phyloP scores from a whole-genome alignment of 2,797 vertebrate genomes.

The Anguilla anguilla region DNA sequence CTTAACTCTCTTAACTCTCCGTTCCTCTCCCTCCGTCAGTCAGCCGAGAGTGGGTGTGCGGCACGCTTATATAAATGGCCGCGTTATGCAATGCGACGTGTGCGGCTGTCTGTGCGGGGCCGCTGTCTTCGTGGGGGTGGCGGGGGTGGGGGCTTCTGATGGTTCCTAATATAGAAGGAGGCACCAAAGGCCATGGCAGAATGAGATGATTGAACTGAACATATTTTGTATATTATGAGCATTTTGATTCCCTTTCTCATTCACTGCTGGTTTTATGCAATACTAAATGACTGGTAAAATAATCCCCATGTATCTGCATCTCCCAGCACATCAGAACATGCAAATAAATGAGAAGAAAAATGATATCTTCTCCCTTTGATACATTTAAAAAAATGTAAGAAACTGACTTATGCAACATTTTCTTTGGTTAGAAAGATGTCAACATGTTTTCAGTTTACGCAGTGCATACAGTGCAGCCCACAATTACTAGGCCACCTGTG shows the following conservation, averaged over 20 bases:
- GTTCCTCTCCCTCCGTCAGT: conserved; percentile 55
- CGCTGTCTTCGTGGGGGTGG: conserved; percentile 37
- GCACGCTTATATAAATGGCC: conserved; percentile 68
- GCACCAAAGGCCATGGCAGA: conserved; percentile 30
- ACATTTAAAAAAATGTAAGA: not conserved
- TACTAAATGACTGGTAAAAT: conserved; percentile 17
- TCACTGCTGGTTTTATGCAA: conserved; percentile 39
- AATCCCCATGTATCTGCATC: conserved; percentile 40
- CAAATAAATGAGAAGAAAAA: not conserved
- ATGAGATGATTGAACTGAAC: conserved; percentile 37
- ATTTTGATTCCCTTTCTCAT: conserved; percentile 17
- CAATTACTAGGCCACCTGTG: too few relatives aligned
- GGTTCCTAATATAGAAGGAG: conserved; percentile 50
- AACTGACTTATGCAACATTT: not conserved
- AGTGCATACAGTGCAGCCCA: not conserved
- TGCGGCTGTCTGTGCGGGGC: conserved; percentile 36
- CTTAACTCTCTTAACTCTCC: conserved; percentile 36
- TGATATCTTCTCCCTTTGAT: not conserved
- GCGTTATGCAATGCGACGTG: conserved; percentile 63
- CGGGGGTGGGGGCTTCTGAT: conserved; percentile 49
- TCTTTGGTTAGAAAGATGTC: not conserved
- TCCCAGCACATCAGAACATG: not conserved
- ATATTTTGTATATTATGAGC: conserved; percentile 21
- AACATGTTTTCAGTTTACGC: not conserved
- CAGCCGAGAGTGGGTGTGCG: conserved; percentile 69